phyloP scores from a whole-genome alignment of 1,140 invertebrate species.

The Tetragonula clypearis region DNA sequence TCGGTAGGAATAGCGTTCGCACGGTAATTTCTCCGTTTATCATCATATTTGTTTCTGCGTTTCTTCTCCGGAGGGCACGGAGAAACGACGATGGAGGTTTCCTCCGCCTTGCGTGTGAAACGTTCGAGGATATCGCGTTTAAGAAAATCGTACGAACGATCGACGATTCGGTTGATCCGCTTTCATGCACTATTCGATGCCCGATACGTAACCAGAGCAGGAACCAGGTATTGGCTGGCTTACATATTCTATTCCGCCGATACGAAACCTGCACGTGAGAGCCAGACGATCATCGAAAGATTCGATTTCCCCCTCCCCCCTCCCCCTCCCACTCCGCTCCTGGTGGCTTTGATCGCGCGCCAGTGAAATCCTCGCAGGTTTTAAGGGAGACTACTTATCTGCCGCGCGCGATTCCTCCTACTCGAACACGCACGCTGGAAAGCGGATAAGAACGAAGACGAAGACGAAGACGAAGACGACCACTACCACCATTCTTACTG shows the following conservation, averaged over 20 bases:
- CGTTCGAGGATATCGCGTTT: background rate
- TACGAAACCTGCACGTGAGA: slow-evolving; percentile 55
- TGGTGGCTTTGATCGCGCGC: slow-evolving; percentile 45
- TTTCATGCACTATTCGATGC: slow-evolving; percentile 41
- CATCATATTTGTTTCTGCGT: background rate
- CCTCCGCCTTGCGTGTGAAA: background rate
- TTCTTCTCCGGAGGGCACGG: too few species aligned
- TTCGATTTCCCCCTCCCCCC: slow-evolving; percentile 40
- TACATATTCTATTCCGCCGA: slow-evolving; percentile 58
- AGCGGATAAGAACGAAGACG: slow-evolving; percentile 19
- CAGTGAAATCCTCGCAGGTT: slow-evolving; percentile 29
- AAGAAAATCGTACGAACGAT: background rate
- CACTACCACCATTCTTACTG: background rate
- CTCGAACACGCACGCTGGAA: background rate
- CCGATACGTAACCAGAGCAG: background rate
- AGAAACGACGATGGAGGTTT: background rate
- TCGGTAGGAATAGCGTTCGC: too few species aligned
- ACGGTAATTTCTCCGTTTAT: background rate
- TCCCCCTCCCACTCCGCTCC: background rate
- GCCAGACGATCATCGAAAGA: slow-evolving; percentile 44
- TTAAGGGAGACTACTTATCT: slow-evolving; percentile 46
- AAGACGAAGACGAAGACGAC: background rate
- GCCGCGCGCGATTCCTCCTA: background rate
- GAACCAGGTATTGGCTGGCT: slow-evolving; percentile 22
- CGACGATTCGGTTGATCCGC: slow-evolving; percentile 33